Evolutionary conservation across 1,140 invertebrate species (phyloP).

Genomic region (Magallana angulata): DNA sequence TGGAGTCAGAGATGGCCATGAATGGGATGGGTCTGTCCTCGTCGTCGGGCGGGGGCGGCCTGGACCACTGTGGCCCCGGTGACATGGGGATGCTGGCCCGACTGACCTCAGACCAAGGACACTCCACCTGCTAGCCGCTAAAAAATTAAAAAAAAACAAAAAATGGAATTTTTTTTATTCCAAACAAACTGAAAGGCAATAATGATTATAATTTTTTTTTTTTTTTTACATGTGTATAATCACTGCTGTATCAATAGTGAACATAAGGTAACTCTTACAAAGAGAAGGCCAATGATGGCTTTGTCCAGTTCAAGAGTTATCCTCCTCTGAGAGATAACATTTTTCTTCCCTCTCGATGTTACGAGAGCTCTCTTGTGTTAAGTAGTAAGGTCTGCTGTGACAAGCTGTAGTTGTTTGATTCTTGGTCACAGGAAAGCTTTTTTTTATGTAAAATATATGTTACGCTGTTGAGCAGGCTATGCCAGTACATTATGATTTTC

Average conservation of each 20-base stretch:
- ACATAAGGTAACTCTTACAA: no score
- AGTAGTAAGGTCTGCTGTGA: no score
- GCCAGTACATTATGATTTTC: background rate
- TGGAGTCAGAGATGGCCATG: constrained; percentile 36
- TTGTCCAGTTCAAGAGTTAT: no score
- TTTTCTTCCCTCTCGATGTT: background rate
- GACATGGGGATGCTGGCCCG: constrained; percentile 28
- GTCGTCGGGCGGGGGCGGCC: background rate
- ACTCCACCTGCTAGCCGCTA: background rate
- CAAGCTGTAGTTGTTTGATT: no score
- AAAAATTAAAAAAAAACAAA: background rate
- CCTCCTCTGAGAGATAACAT: background rate
- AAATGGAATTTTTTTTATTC: background rate
- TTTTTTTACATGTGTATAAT: no score
- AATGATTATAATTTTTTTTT: no score
- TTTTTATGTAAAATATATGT: no score
- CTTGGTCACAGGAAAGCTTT: no score
- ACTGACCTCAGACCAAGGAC: constrained; percentile 14
- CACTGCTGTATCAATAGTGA: no score
- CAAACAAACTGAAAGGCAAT: no score
- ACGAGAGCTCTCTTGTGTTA: background rate
- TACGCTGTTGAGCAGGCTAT: background rate
- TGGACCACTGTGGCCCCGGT: background rate
- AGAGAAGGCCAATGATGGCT: no score
- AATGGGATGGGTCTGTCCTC: constrained; percentile 10